A percentile compares a stretch with the other conserved stretches of the same genome.
phyloP scores from a whole-genome alignment of 2,888 invertebrate genomes.

The Cepaea hortensis region DNA sequence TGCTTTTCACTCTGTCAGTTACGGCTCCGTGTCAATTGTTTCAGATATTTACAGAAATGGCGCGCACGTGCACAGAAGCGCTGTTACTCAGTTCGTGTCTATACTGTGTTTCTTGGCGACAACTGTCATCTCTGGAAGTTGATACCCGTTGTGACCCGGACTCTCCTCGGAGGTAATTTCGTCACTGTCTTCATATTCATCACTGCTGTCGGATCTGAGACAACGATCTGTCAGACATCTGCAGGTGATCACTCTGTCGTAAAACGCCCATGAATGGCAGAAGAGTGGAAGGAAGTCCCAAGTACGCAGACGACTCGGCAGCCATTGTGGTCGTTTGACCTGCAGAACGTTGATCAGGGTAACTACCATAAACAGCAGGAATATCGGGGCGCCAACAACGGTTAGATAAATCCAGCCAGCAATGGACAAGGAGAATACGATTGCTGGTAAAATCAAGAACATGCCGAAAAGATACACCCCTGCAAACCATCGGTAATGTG shows the following conservation, averaged over 20 bases:
- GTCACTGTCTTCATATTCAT: not conserved
- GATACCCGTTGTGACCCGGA: not conserved
- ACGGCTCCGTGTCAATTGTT: too few relatives aligned
- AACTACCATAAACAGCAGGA: slow-evolving; percentile 21
- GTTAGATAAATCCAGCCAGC: slow-evolving; percentile 57
- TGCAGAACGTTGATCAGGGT: slow-evolving; percentile 68
- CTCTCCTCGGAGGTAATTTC: not conserved
- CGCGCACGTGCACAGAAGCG: too few relatives aligned
- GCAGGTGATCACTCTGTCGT: slow-evolving; percentile 62
- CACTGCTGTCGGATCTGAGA: slow-evolving; percentile 33
- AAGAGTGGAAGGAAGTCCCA: slow-evolving; percentile 72
- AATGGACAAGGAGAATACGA: slow-evolving; percentile 68
- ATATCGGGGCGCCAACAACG: slow-evolving; percentile 36
- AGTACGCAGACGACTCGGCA: slow-evolving; percentile 64
- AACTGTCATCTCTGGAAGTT: not conserved
- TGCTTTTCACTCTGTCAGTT: too few relatives aligned
- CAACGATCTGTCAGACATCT: slow-evolving; percentile 70
- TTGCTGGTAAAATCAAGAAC: slow-evolving; percentile 72
- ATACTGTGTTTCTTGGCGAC: not conserved
- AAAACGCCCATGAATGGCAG: slow-evolving; percentile 4
- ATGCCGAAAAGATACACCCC: slow-evolving; percentile 75
- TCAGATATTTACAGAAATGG: too few relatives aligned
- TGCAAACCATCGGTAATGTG: slow-evolving; percentile 79
- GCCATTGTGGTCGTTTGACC: slow-evolving; percentile 57
- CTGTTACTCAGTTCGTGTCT: not conserved